Evolutionary conservation across 2,113 vertebrate genomes (phyloP).

Genomic region (Leucosticte australis): DNA sequence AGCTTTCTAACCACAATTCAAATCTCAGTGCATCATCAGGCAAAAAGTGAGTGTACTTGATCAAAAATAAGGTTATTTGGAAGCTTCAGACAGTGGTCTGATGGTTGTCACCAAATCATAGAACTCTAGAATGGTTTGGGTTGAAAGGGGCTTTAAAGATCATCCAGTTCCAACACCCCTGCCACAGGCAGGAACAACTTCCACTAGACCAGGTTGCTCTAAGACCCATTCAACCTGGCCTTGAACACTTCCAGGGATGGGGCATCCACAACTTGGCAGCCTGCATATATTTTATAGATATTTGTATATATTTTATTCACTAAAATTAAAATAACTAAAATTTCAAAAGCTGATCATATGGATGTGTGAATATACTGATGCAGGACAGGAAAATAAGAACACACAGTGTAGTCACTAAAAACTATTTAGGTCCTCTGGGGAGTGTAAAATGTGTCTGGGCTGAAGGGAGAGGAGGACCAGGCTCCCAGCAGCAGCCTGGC

Average conservation of each 20-base stretch:
- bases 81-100: background rate
- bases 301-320: background rate
- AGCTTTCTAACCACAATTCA: background rate
- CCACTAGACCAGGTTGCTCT: background rate
- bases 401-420: background rate
- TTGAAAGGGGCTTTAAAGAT: background rate
- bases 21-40: background rate
- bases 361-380: accelerated
- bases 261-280: background rate
- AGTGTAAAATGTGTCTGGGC: background rate
- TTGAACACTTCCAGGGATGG: background rate
- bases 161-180: background rate
- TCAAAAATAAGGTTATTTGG: background rate
- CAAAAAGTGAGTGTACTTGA: background rate
- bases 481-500: background rate
- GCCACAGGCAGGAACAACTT: background rate
- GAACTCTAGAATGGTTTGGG: background rate
- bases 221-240: background rate
- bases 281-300: background rate
- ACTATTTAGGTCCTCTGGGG: background rate
- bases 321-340: background rate
- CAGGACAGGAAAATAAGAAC: background rate
- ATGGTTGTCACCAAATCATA: background rate
- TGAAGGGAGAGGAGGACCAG: background rate
- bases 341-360: background rate